Evolutionary conservation across 2,888 invertebrate species (phyloP), one percentile per base, ranked within the genome.

Genomic region (Helicoverpa assulta): DNA sequence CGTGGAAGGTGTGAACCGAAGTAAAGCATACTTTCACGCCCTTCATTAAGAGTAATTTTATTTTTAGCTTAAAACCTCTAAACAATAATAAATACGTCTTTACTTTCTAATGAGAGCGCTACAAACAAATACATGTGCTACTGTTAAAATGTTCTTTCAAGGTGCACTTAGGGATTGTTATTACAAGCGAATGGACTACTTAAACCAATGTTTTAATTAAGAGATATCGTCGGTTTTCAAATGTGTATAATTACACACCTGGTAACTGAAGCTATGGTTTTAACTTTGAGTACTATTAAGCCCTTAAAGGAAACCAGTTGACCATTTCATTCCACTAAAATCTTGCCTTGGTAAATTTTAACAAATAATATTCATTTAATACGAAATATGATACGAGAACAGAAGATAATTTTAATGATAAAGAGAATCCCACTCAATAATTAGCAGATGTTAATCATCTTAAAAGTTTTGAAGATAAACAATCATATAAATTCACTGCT

Each of bases 1-100:
- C 94, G 93, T 92, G 91, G 85, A 90, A 93, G 88, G 95, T 95
- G 95, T 90, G 90, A 94, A 91, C 84, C 84, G 92, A 95, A 85
- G 89, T 82, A 88, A 90, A 89, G 88, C 95, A 94, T 78, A 86
- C 88, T 82, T 88, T 86, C 85, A 85, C 88, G 86, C 91, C 91
- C 92, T 89, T 89, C 91, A 85, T 89, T 91, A 86, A 79, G 70
- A 71, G 56, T 66, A 63, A 67, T 77, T 87, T 89, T 92, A 94
- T 93, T 94, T 94, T 92, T 91, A 91, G 89, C 83, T 81, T 84
- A 83, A 89, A 89, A 87, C 86, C 87, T 87, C 81, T 89, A 90
- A 92, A 91, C 86, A 88, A 90, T 84, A 91, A 91, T 91, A 90
- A 90, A 90, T 88, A 88, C 85, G 83, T 89, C 88, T 88, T 86